Evolutionary conservation across 35 echinoderm and acorn worm genomes (phyloP), one percentile per base, ranked within the genome.

Genomic region (Acanthaster planci): DNA sequence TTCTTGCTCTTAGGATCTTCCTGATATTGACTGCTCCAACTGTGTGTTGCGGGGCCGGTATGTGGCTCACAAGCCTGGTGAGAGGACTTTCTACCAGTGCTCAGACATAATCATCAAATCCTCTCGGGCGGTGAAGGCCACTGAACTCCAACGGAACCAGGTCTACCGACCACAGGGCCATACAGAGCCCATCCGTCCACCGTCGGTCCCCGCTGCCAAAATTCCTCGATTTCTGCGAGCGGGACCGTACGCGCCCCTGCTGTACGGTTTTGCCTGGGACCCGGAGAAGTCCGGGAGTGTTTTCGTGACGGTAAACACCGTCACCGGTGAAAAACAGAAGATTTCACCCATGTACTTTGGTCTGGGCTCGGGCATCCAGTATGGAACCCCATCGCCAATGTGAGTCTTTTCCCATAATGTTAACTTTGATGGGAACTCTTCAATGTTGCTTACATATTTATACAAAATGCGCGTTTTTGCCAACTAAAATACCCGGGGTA

Each of bases 221-320:
- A 79, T n/a, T 21, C 22, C 59, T 12, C 22, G 12, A n/a, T n/a
- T n/a, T n/a, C n/a, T n/a, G n/a, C n/a, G 23, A 26, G 34, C 64
- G 21, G 14, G 30, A 31, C 19, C 0, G n/a, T 67, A 4, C 2
- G 37, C 81, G 19, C 53, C 88, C 8, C 51, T 76, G 19, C 40
- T 97, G 30, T 90, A 83, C 47, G 94, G 94, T 1, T 93, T 93
- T 86, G 78, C 90, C 26, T 97, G 94, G 94, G 78, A 97, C 55
- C 51, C 82, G 21, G 31, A 75, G 79, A 51, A 87, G 38, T 39
- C 51, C 14, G 67, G 37, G 12, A 87, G 90, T 15, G 53, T 75
- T 0, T 52, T 97, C 30, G 54, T 89, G 19, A 72, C 76, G 76
- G 82, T 97, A 2, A 84, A 97, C 44, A 39, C 81, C 29, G 60